Evolutionary conservation across 2,888 invertebrate species (phyloP).

Genomic region (Microctonus brassicae): DNA sequence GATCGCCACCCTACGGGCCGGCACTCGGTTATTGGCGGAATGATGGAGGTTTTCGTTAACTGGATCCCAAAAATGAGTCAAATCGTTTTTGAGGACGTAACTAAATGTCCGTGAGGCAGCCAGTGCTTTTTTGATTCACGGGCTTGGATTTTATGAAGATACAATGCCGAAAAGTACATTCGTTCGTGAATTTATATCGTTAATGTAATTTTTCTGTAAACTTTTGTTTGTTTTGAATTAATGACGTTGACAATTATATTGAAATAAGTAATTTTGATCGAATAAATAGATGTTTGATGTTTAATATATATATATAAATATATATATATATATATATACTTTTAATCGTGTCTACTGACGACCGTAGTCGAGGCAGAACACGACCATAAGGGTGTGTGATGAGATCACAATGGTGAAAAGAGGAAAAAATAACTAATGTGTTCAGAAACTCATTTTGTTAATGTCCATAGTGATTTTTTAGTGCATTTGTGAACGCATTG

Average conservation of each 20-base stretch:
- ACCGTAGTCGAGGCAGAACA: neutral
- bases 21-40: conserved; percentile 84
- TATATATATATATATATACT: too few relatives aligned
- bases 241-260: neutral
- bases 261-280: neutral
- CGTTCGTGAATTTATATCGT: conserved; percentile 42
- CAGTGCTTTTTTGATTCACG: conserved; percentile 56
- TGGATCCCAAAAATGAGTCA: conserved; percentile 69
- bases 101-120: conserved; percentile 50
- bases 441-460: neutral
- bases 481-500: neutral
- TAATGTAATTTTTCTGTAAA: neutral
- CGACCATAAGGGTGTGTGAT: conserved; percentile 1
- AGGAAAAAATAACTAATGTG: neutral
- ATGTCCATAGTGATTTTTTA: neutral
- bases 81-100: conserved; percentile 48
- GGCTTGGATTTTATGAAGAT: conserved; percentile 49
- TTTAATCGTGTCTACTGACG: neutral
- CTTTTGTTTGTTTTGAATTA: neutral
- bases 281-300: too few relatives aligned
- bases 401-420: neutral
- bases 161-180: conserved; percentile 58
- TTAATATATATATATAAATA: too few relatives aligned
- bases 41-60: conserved; percentile 78
- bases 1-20: conserved; percentile 84